Evolutionary conservation across 2,797 vertebrate genomes (phyloP), one percentile per base, ranked within the genome.

Genomic region (Diplodus sargus): DNA sequence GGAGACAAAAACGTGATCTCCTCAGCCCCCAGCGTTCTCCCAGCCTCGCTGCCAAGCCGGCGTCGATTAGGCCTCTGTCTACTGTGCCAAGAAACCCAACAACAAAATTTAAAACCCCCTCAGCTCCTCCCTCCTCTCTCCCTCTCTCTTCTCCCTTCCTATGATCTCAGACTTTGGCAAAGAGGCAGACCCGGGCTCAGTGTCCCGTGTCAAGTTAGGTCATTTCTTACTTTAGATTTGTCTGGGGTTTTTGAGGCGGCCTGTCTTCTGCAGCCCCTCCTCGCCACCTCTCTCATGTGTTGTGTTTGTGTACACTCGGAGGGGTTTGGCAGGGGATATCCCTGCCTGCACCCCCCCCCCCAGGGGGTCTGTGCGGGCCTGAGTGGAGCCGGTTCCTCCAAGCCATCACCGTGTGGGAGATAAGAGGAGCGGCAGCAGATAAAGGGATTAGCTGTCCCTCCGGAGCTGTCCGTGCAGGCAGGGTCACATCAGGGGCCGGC

Each of bases 21-120:
- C 85, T 87, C 85, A 76, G 78, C 87, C 85, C 78, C 76, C 84
- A 22, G 84, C 85, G 42, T 71, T 81, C 69, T 79, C 78, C 60
- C 63, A 69, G 78, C 82, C 60, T 75, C 16, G 53, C 86, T 93
- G 92, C 91, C 91, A 92, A 91, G 88, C 74, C 79, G 68, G 85
- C 82, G 87, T 93, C 86, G 80, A 91, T 93, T 90, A 93, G 91
- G 82, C 82, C 79, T 67, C 56, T 43, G 81, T 85, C 82, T 80
- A 61, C 78, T n/a, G 54, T 85, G 92, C 91, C 90, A 93, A 92
- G 91, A 94, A 93, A 91, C 90, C 89, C 67, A 78, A 94, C 90
- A 88, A 93, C 90, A 88, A 90, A 91, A 93, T 90, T 82, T 88
- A 92, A 94, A 90, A 93, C 92, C 88, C 91, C 92, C 92, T 90